Evolutionary conservation across 2,888 invertebrate genomes (phyloP).

Genomic region (Drosophila setosimentum): DNA sequence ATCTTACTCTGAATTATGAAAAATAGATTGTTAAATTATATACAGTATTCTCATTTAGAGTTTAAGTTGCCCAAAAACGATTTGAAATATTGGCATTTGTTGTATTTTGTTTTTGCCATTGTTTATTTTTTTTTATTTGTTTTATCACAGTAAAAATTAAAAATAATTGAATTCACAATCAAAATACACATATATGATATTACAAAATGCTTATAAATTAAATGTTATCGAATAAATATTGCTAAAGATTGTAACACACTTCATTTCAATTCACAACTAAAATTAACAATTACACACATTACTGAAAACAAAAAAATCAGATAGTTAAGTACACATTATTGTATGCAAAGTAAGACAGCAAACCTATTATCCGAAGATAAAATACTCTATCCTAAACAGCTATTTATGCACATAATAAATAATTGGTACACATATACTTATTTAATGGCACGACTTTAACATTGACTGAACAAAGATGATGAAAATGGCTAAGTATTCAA

Average conservation of each 20-base stretch:
- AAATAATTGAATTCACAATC: slow-evolving; percentile 75
- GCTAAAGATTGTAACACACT: slow-evolving; percentile 49
- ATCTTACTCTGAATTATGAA: slow-evolving; percentile 4
- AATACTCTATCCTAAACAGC: slow-evolving; percentile 12
- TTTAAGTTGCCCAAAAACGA: neutral
- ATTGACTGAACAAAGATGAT: neutral
- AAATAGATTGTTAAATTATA: slow-evolving; percentile 6
- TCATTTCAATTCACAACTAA: slow-evolving; percentile 53
- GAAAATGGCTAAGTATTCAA: neutral
- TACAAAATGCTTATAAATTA: slow-evolving; percentile 61
- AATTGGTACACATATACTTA: neutral
- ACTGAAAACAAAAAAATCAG: slow-evolving; percentile 46
- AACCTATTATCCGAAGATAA: slow-evolving; percentile 10
- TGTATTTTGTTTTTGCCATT: slow-evolving; percentile 53
- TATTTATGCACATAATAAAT: neutral
- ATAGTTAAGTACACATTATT: slow-evolving; percentile 27
- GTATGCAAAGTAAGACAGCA: slow-evolving; percentile 10
- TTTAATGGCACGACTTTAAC: slow-evolving; percentile 2
- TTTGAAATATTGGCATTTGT: slow-evolving; percentile 20
- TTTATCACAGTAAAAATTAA: slow-evolving; percentile 83
- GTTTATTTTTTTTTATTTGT: slow-evolving; percentile 58
- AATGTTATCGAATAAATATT: slow-evolving; percentile 56
- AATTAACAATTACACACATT: slow-evolving; percentile 54
- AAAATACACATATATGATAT: slow-evolving; percentile 69
- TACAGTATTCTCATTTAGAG: slow-evolving; percentile 24